Evolutionary conservation across 2,888 invertebrate genomes (phyloP), one percentile per base, ranked within the genome.

Genomic region (Resseliella maxima): DNA sequence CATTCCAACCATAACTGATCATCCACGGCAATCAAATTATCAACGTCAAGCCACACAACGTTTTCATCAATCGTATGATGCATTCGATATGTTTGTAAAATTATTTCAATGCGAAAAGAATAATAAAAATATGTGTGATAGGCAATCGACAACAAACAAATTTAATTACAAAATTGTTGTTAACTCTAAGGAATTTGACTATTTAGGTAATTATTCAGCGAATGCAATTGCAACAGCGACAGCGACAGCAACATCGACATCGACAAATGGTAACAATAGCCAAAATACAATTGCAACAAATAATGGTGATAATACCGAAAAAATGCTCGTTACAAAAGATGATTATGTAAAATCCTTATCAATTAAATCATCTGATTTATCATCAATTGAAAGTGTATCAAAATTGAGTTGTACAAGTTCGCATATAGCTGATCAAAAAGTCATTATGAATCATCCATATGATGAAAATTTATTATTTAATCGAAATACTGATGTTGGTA

Each of bases 81-180:
- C 86, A 15, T 38, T 86, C 24, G 86, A 86, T 24, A 64, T 86
- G 72, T 64, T 86, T 24, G 27, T 86, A 0, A 59, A 72, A 27
- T 41, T 86, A n/a, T 41, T 64, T 27, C 59, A 86, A 38, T 38
- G 41, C 27, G 45, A 86, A 64, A 72, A 86, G 27, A 86, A 64
- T 36, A 59, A 86, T 64, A 59, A 59, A 27, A 59, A 64, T 64
- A 59, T 64, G 38, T 59, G 41, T 46, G 86, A 86, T 50, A 12
- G 83, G 21, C 86, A 83, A 45, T 46, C 85, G n/a, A 85, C 85
- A 27, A 85, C 46, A 12, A 81, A 83, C 24, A 45, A 86, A 31
- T 83, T 81, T 36, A 86, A 86, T 83, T 86, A 86, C 46, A 81
- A 83, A 38, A 45, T 86, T 24, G 81, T 86, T 15, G 81, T 86